Base-by-base conservation (phyloP, 2,113 vertebrate genomes). In the Dasyurus viverrinus region DNA sequence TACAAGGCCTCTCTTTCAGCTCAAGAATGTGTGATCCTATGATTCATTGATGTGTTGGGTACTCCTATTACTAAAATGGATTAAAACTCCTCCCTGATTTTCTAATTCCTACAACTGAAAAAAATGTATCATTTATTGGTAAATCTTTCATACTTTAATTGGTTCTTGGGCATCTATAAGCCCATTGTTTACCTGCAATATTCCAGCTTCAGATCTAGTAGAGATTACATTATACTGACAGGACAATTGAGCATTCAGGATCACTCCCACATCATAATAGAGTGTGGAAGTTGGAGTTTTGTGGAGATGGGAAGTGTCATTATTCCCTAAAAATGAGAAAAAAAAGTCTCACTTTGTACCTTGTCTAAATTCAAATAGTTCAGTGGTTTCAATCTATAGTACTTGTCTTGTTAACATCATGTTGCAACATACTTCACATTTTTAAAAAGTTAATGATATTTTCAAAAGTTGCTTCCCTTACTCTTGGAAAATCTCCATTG, bases 371-470 rank as follows among this genome's bases (percentile, higher is more conserved):
- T 84, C 14, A 23, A 76, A 92, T 46, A 14, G n/a, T 0, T 53
- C 27, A 6, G 23, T 0, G 90, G 2, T 22, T 96, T 89, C 91
- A 54, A 92, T 46, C 27, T 19, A 50, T 25, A 23, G 1, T 25
- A 22, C 12, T 96, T 27, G 8, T 16, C 27, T 46, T 30, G 60
- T 24, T 9, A 30, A 25, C 22, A 8, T 23, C 0, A 19, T 93
- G 50, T 47, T 93, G 30, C 50, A 53, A 0, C 22, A n/a, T 60
- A 48, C 27, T 26, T 48, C 36, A 76, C 8, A 0, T 52, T 25
- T 53, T 93, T 6, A 54, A 90, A 52, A 25, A 91, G 52, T 92
- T 94, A 92, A 95, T 89, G 89, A 95, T 60, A 54, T n/a, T 90
- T 90, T 96, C 68, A 50, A 42, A 89, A 27, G 22, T 8, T 84